A percentile compares a stretch with the other conserved stretches of the same genome.
phyloP scores from a whole-genome alignment of 2,797 vertebrate species.

The Mus spretus region DNA sequence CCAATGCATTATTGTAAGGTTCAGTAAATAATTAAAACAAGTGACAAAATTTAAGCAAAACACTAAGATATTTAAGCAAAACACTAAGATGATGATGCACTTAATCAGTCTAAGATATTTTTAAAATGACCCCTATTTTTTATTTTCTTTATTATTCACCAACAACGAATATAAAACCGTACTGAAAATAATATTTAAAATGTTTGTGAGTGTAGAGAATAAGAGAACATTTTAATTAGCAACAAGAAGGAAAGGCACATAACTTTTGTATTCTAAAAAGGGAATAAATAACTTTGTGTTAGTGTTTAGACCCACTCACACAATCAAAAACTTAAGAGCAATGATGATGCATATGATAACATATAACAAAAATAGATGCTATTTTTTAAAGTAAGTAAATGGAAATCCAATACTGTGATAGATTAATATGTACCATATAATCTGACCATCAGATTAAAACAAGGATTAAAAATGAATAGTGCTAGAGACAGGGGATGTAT shows the following conservation, averaged over 20 bases:
- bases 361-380: neutral
- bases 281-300: neutral
- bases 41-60: neutral
- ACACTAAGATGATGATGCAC: neutral
- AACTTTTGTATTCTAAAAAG: neutral
- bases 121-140: neutral
- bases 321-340: neutral
- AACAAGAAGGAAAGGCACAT: neutral
- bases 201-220: neutral
- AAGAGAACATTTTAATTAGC: neutral
- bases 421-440: neutral
- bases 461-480: neutral
- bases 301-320: neutral
- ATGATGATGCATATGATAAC: neutral
- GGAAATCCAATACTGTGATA: neutral
- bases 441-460: neutral
- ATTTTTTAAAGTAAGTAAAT: neutral
- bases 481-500: neutral
- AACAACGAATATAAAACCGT: neutral
- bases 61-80: neutral
- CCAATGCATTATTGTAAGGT: neutral
- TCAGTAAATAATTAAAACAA: constrained; percentile 18
- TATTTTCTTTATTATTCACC: neutral
- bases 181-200: constrained; percentile 34
- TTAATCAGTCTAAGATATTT: neutral